Percentiles rank a stretch among this genome's conserved stretches.
Conservation (phyloP, 2,888 invertebrate genomes). For the Acanthosoma haemorrhoidale region DNA sequence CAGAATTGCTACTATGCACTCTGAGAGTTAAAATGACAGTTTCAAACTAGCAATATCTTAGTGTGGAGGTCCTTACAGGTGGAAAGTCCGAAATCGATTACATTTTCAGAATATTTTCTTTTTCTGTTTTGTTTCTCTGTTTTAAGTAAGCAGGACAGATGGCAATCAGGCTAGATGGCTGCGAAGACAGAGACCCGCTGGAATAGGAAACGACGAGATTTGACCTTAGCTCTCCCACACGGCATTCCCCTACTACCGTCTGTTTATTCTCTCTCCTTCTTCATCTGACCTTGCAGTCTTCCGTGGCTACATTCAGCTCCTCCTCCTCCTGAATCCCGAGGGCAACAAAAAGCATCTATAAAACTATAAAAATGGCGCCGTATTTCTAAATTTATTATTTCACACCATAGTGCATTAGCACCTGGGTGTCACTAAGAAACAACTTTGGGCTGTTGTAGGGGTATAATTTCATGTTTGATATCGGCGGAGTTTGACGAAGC, state of each 20-base stretch:
- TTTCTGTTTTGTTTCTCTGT: too few relatives aligned
- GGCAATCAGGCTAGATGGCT: too few relatives aligned
- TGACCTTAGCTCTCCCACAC: slow-evolving; percentile 12
- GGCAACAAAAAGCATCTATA: not conserved
- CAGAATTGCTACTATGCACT: too few relatives aligned
- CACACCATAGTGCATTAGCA: not conserved
- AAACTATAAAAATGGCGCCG: not conserved
- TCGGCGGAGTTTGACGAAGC: too few relatives aligned
- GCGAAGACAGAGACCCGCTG: not conserved
- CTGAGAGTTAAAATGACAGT: too few relatives aligned
- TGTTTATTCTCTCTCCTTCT: slow-evolving; percentile 11
- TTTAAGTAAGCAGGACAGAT: too few relatives aligned
- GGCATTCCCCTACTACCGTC: slow-evolving; percentile 10
- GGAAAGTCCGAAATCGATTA: too few relatives aligned
- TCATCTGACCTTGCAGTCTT: slow-evolving; percentile 5
- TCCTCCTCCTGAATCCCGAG: not conserved
- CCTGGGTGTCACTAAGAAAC: not conserved
- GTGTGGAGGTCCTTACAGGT: too few relatives aligned
- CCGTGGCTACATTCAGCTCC: not conserved
- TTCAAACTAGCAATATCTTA: too few relatives aligned
- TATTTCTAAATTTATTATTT: not conserved
- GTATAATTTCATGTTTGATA: not conserved
- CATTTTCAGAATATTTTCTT: too few relatives aligned
- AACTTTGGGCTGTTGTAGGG: not conserved
- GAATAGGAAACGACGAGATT: slow-evolving; percentile 12